Base-by-base conservation (phyloP, 2,113 vertebrate species). In the Lampris megalopsis region DNA sequence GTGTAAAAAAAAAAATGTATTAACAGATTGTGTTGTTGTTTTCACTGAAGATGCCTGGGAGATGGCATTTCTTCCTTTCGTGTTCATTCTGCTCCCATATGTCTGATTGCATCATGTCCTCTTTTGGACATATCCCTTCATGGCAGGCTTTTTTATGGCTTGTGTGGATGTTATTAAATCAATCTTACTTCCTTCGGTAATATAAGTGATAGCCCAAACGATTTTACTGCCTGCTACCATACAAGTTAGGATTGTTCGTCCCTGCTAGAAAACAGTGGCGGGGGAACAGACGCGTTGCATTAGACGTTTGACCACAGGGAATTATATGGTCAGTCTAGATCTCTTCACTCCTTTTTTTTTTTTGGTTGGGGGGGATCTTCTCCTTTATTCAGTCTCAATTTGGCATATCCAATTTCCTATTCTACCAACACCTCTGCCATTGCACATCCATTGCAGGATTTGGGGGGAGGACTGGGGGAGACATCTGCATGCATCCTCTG, bases 121-220 rank as follows among this genome's bases (percentile, higher is more conserved):
- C 3, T 80, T 84, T 64, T 67, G 9, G 43, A 81, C 40, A 58
- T 63, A 63, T 68, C 45, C 6, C 60, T 75, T 52, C 36, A 54
- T 5, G 49, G 45, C 63, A 81, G 43, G 59, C 48, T 36, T 57
- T 57, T 57, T 57, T 7, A 24, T 24, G 3, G 56, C 52, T 61
- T 54, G 36, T 77, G 1, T 53, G 2, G 63, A 37, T 38, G 37
- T 38, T 53, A 2, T 37, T 57, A 35, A 24, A 85, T 79, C 6
- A 6, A 84, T 89, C 63, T 24, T 64, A 79, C 59, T 72, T 68
- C 62, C 73, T 80, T 71, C 74, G 42, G 70, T 63, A 80, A 50
- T 72, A 80, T 83, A 79, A 62, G 61, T 78, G 75, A 60, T 47
- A 75, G 13, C 69, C 66, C 66, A 5, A 35, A 11, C 7, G 61